These are phyloP conservation scores for Trachymyrmex cornetzi DNA, from an alignment of 1,140 invertebrate species.

Conservation along the genomic window DNA sequence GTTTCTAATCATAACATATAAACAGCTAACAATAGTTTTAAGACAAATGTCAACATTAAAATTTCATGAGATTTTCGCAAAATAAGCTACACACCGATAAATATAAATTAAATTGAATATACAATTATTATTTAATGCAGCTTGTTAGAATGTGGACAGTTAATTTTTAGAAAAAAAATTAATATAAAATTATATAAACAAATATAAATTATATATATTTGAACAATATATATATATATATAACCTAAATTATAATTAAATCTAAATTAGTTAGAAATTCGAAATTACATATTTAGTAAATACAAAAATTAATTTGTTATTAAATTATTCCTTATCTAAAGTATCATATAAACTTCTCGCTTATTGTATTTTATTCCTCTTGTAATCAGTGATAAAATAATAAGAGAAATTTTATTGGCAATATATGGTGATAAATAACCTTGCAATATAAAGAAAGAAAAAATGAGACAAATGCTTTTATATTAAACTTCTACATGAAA, in stretches of 20 bases:
- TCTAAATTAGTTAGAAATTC: background rate
- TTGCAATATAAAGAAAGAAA: conserved; percentile 16
- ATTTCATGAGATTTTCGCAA: background rate
- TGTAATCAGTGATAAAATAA: conserved; percentile 25
- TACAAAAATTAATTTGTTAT: background rate
- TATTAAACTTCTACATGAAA: conserved; percentile 18
- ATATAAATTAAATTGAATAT: conserved; percentile 23
- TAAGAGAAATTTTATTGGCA: conserved; percentile 12
- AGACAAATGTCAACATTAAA: conserved; percentile 11
- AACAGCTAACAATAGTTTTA: conserved; percentile 25
- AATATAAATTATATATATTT: background rate
- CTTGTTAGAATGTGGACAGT: conserved; percentile 1
- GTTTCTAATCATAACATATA: background rate
- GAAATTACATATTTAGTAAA: conserved; percentile 28
- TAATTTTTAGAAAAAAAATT: conserved; percentile 6
- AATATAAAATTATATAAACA: background rate
- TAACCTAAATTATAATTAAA: no score
- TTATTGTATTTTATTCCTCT: conserved; percentile 13
- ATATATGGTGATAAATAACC: conserved; percentile 1
- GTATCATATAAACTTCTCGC: background rate
- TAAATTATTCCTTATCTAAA: background rate
- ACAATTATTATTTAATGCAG: conserved; percentile 31
- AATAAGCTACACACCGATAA: background rate
- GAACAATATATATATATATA: background rate
- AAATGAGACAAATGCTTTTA: conserved; percentile 2